Base-by-base conservation (phyloP, 2,888 invertebrate species). In the Agrochola circellaris region DNA sequence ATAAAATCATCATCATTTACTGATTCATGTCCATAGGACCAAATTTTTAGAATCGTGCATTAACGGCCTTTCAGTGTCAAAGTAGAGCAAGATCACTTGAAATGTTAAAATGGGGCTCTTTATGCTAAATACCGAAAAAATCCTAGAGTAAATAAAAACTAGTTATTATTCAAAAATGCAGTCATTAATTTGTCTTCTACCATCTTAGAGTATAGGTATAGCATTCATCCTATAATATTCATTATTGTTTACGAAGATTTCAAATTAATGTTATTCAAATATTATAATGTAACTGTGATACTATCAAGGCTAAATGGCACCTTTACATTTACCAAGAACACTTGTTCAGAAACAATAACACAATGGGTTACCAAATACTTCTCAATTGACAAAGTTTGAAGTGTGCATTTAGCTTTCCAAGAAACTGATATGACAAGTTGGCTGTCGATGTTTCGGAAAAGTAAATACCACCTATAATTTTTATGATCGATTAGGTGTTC, bases 331-430 rank as follows among this genome's bases (percentile, higher is more conserved):
- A 42, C 69, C 15, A 56, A 61, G 61, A 79, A 82, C 23, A 58
- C 38, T 58, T 48, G 48, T 65, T 68, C 17, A 20, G 15, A 68
- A 79, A 84, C 73, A 79, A 79, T 68, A 79, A 60, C 67, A 82
- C 76, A 82, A 79, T 61, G 42, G 65, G 69, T 82, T 73, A 82
- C 80, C 60, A 56, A 84, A 82, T 72, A 66, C 42, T 61, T 56
- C 11, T 64, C 54, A 60, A 67, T n/a, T 70, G 54, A 77, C 78
- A 68, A 60, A 58, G 30, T 66, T 30, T 26, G 20, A 51, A 69
- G 15, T 61, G 17, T 48, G 38, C 56, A 62, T 65, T 77, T 42
- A 34, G 38, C 15, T 34, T 81, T 71, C 78, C 17, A 51, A 45
- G 70, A 62, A 79, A 34, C 34, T 42, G 26, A 48, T 61, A 13